Evolutionary conservation across 1,140 invertebrate genomes (phyloP), one percentile per base, ranked within the genome.

Genomic region (Trachymyrmex cornetzi): DNA sequence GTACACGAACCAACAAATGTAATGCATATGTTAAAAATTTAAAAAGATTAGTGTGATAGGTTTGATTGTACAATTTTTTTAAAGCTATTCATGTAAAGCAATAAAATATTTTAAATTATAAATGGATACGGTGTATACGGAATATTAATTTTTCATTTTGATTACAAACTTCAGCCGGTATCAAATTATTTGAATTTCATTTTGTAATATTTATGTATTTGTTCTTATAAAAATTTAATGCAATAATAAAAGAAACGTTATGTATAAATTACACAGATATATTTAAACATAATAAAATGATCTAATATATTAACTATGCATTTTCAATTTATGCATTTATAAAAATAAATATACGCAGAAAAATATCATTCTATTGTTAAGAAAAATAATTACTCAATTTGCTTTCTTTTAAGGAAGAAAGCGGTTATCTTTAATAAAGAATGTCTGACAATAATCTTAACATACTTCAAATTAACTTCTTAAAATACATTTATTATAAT

Each of bases 21-120:
- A 34, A 27, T 24, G 22, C 63, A 27, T 63, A 19, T 27, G 48
- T 64, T 66, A 12, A 57, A 53, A 48, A 30, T 50, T 80, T 67
- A 7, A 34, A 4, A 48, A 14, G 38, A n/a, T 64, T 5, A 66
- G 16, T 24, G 3, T 11, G 9, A 9, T n/a, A 34, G 27, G 19
- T 16, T 22, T 38, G 5, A 24, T 74, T 55, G 0, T 53, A 19
- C 11, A 55, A 34, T 53, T 53, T 3, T 27, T 71, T 19, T 1
- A 55, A 72, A 67, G n/a, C 4, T 22, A 53, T 72, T n/a, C 19
- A 53, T 0, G 16, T 16, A 7, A 57, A 34, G 3, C n/a, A 38
- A 34, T 53, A 57, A 34, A 57, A 30, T 57, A 74, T 74, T 74
- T 74, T 22, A 22, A 55, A 14, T 12, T 5, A 66, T 66, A 38